Evolutionary conservation across 2,888 invertebrate species (phyloP).

Genomic region (Epinotia demarniana): DNA sequence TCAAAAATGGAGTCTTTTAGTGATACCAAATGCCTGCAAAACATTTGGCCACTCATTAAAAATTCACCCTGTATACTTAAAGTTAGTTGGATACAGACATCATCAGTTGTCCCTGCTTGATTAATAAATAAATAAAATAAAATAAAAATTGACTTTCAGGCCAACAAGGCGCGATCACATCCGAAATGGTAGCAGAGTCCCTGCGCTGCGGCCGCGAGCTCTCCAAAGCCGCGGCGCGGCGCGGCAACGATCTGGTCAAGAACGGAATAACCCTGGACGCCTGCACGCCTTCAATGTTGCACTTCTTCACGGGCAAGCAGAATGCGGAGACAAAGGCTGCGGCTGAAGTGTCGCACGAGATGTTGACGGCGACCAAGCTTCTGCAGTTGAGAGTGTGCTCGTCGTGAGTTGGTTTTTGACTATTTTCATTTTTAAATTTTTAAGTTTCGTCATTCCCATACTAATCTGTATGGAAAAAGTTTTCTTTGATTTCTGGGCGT

Average conservation of each 20-base stretch:
- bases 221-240: constrained; percentile 62
- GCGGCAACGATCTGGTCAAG: constrained; percentile 68
- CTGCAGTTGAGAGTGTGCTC: constrained; percentile 73
- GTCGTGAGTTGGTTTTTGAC: constrained; percentile 55
- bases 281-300: constrained; percentile 67
- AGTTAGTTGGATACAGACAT: no score
- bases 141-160: constrained; percentile 52
- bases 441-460: no score
- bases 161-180: constrained; percentile 81
- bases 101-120: no score
- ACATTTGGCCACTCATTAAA: no score
- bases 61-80: no score
- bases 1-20: no score
- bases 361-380: constrained; percentile 74
- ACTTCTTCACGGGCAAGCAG: constrained; percentile 70
- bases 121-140: no score
- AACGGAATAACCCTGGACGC: constrained; percentile 68
- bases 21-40: no score
- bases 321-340: constrained; percentile 67
- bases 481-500: no score
- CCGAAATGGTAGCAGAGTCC: constrained; percentile 83
- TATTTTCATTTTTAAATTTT: no score
- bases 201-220: constrained; percentile 71
- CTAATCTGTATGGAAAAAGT: no score
- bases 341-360: constrained; percentile 70